A percentile compares a stretch with the other conserved stretches of the same genome.
Conservation (phyloP, 2,888 invertebrate species). For the Caradrina kadenii region DNA sequence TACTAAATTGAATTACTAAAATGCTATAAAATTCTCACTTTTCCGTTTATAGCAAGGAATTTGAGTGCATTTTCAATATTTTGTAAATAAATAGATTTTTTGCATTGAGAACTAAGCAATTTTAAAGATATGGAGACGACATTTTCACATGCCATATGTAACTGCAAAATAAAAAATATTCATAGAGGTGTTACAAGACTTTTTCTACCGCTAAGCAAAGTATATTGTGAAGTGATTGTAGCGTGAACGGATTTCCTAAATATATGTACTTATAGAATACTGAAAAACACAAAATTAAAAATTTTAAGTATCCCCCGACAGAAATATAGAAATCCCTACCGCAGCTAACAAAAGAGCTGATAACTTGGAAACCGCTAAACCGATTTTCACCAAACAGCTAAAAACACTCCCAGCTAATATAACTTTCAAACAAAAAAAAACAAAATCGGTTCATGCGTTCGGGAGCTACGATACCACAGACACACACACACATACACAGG, state of each 20-base stretch:
- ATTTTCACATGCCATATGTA: slow-evolving; percentile 12
- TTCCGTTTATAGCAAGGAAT: slow-evolving; percentile 36
- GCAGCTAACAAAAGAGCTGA: too few relatives aligned
- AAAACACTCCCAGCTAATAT: too few relatives aligned
- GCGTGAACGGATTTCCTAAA: not conserved
- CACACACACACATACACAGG: too few relatives aligned
- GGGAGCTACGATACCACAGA: too few relatives aligned
- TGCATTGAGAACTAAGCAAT: not conserved
- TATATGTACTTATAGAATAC: not conserved
- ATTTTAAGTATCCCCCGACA: too few relatives aligned
- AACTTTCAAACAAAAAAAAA: too few relatives aligned
- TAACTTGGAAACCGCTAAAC: too few relatives aligned
- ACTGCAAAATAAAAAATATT: not conserved
- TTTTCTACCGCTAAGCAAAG: not conserved
- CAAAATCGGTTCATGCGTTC: too few relatives aligned
- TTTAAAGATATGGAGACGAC: not conserved
- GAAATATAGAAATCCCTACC: too few relatives aligned
- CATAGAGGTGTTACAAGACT: not conserved
- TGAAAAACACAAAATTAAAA: too few relatives aligned
- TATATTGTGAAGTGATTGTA: not conserved
- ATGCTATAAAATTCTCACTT: slow-evolving; percentile 55
- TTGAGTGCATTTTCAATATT: slow-evolving; percentile 20
- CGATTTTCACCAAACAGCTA: too few relatives aligned
- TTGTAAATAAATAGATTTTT: slow-evolving; percentile 3
- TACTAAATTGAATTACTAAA: slow-evolving; percentile 50